phyloP scores from a whole-genome alignment of 2,113 vertebrate species.

The Myrmecobius fasciatus region DNA sequence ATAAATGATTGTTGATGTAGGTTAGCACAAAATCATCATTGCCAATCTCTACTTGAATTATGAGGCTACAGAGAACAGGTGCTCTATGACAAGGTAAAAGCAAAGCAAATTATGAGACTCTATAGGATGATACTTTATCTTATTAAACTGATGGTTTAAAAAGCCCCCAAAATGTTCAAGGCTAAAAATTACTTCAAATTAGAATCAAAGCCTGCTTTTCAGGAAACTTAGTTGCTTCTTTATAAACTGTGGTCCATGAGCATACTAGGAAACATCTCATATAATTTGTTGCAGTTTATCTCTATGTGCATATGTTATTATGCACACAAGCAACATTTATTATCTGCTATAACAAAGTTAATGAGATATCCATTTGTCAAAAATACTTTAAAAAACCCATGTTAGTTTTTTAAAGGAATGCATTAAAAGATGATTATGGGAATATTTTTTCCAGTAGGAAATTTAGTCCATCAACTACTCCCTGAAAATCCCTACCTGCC shows the following conservation, averaged over 20 bases:
- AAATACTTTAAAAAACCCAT: constrained; percentile 22
- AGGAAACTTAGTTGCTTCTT: neutral
- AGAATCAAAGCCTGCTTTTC: constrained; percentile 18
- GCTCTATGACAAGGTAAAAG: neutral
- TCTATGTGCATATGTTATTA: constrained; percentile 39
- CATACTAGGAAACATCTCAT: neutral
- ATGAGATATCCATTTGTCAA: constrained; percentile 53
- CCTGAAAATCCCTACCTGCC: constrained; percentile 39
- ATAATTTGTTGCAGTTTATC: neutral
- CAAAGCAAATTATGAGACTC: constrained; percentile 11
- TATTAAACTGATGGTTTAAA: neutral
- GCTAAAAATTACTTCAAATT: constrained; percentile 2
- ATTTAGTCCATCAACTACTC: constrained; percentile 23
- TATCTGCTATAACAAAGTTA: constrained; percentile 38
- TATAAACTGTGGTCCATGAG: neutral
- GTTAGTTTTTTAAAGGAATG: constrained; percentile 59
- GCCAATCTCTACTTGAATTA: neutral
- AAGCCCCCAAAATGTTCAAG: neutral
- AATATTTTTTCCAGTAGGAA: neutral
- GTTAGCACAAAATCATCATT: neutral
- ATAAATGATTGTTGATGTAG: neutral
- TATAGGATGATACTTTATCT: neutral
- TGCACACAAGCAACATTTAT: constrained; percentile 13
- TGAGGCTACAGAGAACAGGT: neutral
- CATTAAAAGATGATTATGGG: constrained; percentile 55